Conservation (phyloP, 2,797 vertebrate genomes). For the Enteromius thamalakanensis region DNA sequence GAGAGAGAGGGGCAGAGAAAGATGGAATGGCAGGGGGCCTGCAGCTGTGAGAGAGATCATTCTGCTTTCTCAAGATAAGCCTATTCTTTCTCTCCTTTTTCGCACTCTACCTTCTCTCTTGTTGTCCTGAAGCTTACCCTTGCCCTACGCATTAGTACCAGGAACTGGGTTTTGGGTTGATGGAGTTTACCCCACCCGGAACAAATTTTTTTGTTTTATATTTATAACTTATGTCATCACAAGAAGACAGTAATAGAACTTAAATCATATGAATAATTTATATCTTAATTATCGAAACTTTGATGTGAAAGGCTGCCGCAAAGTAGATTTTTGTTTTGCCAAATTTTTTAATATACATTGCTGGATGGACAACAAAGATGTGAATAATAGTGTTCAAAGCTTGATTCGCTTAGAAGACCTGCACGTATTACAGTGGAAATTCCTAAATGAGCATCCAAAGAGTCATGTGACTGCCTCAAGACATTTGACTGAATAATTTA, state of each 20-base stretch:
- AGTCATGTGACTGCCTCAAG: background rate
- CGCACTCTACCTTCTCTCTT: conserved; percentile 61
- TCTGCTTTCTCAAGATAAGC: conserved; percentile 81
- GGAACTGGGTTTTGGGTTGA: conserved; percentile 67
- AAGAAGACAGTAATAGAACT: conserved; percentile 22
- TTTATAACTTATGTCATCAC: conserved; percentile 56
- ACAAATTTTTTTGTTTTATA: conserved; percentile 68
- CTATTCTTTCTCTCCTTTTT: conserved; percentile 54
- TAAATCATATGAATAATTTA: conserved; percentile 20
- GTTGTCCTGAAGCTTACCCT: conserved; percentile 69
- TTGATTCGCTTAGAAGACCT: background rate
- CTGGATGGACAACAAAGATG: background rate
- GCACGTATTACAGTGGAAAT: background rate
- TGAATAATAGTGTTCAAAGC: background rate
- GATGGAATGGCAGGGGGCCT: conserved; percentile 65
- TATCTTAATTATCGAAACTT: background rate
- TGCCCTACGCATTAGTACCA: conserved; percentile 71
- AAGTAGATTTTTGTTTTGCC: background rate
- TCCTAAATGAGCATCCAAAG: background rate
- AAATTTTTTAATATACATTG: background rate
- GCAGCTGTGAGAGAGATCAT: conserved; percentile 80
- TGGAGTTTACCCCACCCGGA: conserved; percentile 67
- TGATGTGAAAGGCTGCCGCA: background rate
- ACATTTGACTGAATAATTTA: background rate
- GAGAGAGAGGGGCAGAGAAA: conserved; percentile 59